Evolutionary conservation across 1,140 invertebrate genomes (phyloP).

Genomic region (Drosophila pandora): DNA sequence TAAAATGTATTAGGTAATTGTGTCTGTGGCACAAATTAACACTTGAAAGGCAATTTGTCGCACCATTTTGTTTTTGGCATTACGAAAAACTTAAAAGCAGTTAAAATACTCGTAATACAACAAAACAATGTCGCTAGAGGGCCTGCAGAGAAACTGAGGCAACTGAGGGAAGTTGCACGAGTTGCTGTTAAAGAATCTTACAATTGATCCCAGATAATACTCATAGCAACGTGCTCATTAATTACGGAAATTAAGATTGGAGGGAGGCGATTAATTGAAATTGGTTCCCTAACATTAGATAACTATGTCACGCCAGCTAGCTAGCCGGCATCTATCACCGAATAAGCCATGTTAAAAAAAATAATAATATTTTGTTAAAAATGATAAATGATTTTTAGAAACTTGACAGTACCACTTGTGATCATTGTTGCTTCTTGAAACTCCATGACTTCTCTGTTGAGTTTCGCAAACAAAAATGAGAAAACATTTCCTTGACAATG

Average conservation of each 20-base stretch:
- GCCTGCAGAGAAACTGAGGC: slow-evolving; percentile 23
- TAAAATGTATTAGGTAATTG: slow-evolving; percentile 81
- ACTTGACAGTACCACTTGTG: not conserved
- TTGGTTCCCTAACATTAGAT: slow-evolving; percentile 27
- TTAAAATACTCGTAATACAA: slow-evolving; percentile 2
- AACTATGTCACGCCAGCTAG: slow-evolving; percentile 30
- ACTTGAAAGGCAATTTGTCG: slow-evolving; percentile 75
- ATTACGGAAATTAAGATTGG: slow-evolving; percentile 6
- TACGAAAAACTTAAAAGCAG: slow-evolving; percentile 25
- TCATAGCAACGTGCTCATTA: not conserved
- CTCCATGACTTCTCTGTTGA: not conserved
- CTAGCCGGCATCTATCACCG: not conserved
- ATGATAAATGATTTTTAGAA: not conserved
- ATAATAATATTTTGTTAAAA: not conserved
- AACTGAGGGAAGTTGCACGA: slow-evolving; percentile 21
- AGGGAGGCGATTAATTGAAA: slow-evolving; percentile 16
- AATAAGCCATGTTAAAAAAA: not conserved
- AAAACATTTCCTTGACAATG: not conserved
- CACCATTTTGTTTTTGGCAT: slow-evolving; percentile 44
- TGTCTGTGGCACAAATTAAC: slow-evolving; percentile 81
- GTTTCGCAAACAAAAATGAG: too few species aligned
- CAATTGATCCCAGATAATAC: not conserved
- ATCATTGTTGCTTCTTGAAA: not conserved
- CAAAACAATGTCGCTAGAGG: slow-evolving; percentile 2
- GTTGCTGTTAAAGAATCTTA: not conserved